Evolutionary conservation across 2,797 vertebrate species (phyloP).

Genomic region (Cossypha heuglini): DNA sequence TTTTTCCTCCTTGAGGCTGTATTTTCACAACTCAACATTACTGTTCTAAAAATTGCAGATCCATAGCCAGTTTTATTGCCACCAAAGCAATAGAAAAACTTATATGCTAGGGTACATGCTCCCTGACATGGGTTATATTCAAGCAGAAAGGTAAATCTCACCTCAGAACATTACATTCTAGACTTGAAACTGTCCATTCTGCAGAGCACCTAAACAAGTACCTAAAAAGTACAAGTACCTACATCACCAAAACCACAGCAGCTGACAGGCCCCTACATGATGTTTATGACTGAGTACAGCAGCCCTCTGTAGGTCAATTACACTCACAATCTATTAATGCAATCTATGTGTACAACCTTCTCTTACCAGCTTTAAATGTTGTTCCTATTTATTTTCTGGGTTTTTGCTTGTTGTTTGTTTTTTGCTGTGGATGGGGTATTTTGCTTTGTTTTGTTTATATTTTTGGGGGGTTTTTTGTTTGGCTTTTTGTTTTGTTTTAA

Average conservation of each 20-base stretch:
- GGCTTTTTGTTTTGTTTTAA: background rate
- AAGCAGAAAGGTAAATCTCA: background rate
- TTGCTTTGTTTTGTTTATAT: background rate
- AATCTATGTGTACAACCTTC: background rate
- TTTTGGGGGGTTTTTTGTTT: background rate
- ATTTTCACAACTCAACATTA: background rate
- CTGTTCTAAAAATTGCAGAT: background rate
- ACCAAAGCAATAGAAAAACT: background rate
- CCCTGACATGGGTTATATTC: rapidly evolving
- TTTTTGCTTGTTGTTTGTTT: background rate
- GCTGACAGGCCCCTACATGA: rapidly evolving
- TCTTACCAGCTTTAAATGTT: background rate
- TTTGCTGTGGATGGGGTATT: rapidly evolving
- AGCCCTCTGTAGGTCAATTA: background rate
- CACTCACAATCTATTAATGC: background rate
- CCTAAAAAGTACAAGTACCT: background rate
- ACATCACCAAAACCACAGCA: background rate
- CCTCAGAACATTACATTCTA: background rate
- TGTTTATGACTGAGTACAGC: background rate
- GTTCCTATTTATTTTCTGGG: background rate
- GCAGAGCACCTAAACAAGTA: background rate
- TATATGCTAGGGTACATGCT: background rate
- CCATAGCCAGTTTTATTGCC: background rate
- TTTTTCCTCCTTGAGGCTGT: background rate
- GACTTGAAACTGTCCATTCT: background rate